A percentile compares a stretch with the other conserved stretches of the same genome.
Evolutionary conservation across 2,797 vertebrate species (phyloP).

Genomic region (Sebastiscus tertius): DNA sequence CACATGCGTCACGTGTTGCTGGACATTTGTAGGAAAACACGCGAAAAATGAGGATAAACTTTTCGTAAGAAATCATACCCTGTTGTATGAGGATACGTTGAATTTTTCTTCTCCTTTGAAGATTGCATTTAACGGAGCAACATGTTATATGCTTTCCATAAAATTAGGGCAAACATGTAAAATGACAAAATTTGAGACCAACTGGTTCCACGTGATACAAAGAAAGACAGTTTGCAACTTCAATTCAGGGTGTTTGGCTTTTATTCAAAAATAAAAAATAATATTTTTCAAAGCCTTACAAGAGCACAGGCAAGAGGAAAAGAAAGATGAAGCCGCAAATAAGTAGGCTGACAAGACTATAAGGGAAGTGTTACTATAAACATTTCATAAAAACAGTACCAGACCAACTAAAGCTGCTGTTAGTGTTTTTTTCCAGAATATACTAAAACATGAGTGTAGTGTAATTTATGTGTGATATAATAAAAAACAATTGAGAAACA

Average conservation of each 20-base stretch:
- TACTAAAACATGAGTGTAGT: neutral
- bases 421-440: neutral
- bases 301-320: too few species aligned
- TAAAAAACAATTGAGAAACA: neutral
- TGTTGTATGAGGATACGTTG: too few species aligned
- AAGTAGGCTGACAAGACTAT: neutral
- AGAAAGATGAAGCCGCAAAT: neutral
- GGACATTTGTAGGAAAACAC: too few species aligned
- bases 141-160: neutral
- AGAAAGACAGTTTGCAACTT: neutral
- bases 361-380: neutral
- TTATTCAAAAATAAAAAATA: neutral
- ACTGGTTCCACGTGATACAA: neutral
- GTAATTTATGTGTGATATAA: neutral
- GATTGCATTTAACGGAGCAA: neutral
- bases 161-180: neutral
- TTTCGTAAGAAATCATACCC: too few species aligned
- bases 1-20: too few species aligned
- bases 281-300: neutral
- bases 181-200: neutral
- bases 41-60: too few species aligned
- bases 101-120: neutral
- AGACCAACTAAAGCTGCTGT: neutral
- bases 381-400: neutral
- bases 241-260: neutral